Conservation (phyloP, 2,797 vertebrate genomes). For the Mormyrops boulengeri region DNA sequence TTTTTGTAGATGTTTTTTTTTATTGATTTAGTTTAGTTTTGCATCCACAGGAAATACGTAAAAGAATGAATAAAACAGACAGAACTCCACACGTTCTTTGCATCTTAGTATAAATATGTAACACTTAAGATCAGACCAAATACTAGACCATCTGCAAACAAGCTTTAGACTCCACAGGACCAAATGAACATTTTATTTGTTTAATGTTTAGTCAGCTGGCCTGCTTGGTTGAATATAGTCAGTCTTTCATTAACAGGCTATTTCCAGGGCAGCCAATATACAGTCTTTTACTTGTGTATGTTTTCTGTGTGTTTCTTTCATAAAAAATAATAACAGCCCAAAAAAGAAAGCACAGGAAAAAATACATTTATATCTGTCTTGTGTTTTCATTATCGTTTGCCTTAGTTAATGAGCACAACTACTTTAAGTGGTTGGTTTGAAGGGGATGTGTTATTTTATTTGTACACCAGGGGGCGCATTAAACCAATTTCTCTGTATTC, state of each 20-base stretch:
- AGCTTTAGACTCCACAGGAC: slow-evolving; percentile 18
- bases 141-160: slow-evolving; percentile 32
- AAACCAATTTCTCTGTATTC: slow-evolving; percentile 26
- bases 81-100: background rate
- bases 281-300: slow-evolving; percentile 48
- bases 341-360: slow-evolving; percentile 40
- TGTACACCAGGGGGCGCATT: slow-evolving; percentile 58
- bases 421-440: background rate
- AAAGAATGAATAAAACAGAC: slow-evolving; percentile 1
- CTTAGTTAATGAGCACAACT: background rate
- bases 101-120: slow-evolving; percentile 19
- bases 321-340: slow-evolving; percentile 58
- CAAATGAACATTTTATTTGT: slow-evolving; percentile 31
- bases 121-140: slow-evolving; percentile 35
- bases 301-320: slow-evolving; percentile 49
- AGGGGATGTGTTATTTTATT: slow-evolving; percentile 26
- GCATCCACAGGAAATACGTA: background rate
- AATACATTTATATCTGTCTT: slow-evolving; percentile 31
- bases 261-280: slow-evolving; percentile 52
- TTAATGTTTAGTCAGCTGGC: slow-evolving; percentile 41
- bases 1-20: slow-evolving; percentile 11
- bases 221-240: slow-evolving; percentile 39
- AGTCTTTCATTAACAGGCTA: slow-evolving; percentile 43
- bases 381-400: slow-evolving; percentile 6
- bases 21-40: slow-evolving; percentile 38